Evolutionary conservation across 1,140 invertebrate genomes (phyloP).

Genomic region (Rhizoglyphus robini): DNA sequence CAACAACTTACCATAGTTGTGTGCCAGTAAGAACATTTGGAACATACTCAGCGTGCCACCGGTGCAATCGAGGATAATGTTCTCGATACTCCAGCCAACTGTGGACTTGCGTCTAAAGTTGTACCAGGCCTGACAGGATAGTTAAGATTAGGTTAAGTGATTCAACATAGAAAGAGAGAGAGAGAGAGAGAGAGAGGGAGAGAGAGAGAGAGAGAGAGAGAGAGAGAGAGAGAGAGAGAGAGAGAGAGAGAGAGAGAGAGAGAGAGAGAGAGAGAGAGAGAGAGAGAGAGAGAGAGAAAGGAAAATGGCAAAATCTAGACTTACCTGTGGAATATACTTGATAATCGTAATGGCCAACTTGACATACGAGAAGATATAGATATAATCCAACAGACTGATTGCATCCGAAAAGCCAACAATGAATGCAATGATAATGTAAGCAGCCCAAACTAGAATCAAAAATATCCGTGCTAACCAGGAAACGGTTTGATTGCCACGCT

Average conservation of each 20-base stretch:
- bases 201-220: no score
- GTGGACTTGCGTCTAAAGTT: slow-evolving; percentile 92
- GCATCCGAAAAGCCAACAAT: slow-evolving; percentile 49
- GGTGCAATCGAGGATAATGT: slow-evolving; percentile 89
- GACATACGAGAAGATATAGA: slow-evolving; percentile 89
- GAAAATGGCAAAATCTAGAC: no score
- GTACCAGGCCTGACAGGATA: slow-evolving; percentile 77
- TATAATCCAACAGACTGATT: slow-evolving; percentile 74
- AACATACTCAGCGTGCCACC: slow-evolving; percentile 83
- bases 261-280: no score
- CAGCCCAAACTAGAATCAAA: slow-evolving; percentile 45
- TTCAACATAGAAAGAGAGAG: no score
- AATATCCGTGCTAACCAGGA: slow-evolving; percentile 59
- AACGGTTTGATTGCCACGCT: slow-evolving; percentile 61
- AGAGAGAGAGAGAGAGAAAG: no score
- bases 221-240: no score
- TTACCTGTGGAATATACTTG: slow-evolving; percentile 80
- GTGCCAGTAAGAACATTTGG: slow-evolving; percentile 89
- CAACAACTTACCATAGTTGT: slow-evolving; percentile 83
- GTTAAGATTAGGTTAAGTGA: slow-evolving; percentile 3
- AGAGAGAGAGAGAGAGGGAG: no score
- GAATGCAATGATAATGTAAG: slow-evolving; percentile 45
- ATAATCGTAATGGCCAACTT: slow-evolving; percentile 91
- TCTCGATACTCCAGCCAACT: slow-evolving; percentile 95
- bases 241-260: no score